phyloP scores from a whole-genome alignment of 64 coral and sea anemone genomes.

The Trachythela sp. region DNA sequence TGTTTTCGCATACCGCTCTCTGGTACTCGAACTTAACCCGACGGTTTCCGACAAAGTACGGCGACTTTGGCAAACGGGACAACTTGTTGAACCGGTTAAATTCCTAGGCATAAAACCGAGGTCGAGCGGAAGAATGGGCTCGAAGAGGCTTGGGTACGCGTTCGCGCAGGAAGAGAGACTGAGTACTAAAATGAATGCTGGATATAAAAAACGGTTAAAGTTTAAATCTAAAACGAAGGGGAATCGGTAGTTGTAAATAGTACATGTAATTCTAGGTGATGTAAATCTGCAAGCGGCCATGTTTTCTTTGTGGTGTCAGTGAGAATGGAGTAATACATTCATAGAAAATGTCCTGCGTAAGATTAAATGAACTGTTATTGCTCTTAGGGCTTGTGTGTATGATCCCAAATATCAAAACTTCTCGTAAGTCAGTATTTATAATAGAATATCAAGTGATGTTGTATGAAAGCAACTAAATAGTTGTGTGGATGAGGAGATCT shows the following conservation, averaged over 20 bases:
- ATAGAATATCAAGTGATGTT: no score
- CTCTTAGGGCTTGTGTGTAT: no score
- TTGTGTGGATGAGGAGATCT: no score
- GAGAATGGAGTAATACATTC: no score
- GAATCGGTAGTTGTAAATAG: not conserved
- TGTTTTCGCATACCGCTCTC: not conserved
- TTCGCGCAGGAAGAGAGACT: slow-evolving; percentile 19
- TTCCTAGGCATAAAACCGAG: not conserved
- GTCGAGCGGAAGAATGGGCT: not conserved
- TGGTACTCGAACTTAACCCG: not conserved
- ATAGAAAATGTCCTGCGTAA: no score
- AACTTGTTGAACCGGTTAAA: not conserved
- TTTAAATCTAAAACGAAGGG: not conserved
- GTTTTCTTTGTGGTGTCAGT: no score
- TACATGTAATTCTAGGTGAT: not conserved
- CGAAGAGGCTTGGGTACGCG: not conserved
- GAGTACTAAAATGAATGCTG: not conserved
- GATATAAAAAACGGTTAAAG: not conserved
- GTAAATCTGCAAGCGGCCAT: not conserved
- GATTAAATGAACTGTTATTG: no score
- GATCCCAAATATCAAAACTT: no score
- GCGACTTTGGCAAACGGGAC: not conserved
- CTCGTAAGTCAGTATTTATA: no score
- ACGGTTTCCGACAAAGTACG: not conserved
- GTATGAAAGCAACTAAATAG: no score